phyloP scores from a whole-genome alignment of 2,797 vertebrate genomes.

The Pitangus sulphuratus region DNA sequence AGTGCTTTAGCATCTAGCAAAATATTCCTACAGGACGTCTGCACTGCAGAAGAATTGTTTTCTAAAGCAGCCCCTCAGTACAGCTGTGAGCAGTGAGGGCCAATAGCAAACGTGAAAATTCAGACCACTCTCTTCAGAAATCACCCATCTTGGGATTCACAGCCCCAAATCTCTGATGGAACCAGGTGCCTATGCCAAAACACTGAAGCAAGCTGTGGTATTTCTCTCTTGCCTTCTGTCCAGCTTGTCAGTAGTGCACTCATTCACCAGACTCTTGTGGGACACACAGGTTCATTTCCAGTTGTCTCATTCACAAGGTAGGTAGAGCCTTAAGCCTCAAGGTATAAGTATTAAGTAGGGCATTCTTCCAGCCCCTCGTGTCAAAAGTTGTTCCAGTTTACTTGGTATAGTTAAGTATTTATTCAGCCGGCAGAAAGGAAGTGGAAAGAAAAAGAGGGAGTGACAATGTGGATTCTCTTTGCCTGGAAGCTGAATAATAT shows the following conservation, averaged over 20 bases:
- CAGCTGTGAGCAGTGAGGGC: not conserved
- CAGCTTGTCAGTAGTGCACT: not conserved
- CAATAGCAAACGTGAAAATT: not conserved
- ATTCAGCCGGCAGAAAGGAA: not conserved
- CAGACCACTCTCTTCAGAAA: not conserved
- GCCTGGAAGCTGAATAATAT: not conserved
- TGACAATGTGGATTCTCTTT: not conserved
- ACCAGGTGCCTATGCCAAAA: not conserved
- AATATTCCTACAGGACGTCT: not conserved
- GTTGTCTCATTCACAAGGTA: not conserved
- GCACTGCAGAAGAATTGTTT: not conserved
- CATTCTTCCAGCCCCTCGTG: not conserved
- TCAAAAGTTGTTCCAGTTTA: not conserved
- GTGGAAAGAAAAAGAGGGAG: not conserved
- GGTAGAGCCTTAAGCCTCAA: not conserved
- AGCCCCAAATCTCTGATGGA: not conserved
- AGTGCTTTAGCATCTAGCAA: not conserved
- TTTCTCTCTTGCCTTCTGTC: not conserved
- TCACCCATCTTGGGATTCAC: not conserved
- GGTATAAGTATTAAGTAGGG: not conserved
- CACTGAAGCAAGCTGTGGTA: not conserved
- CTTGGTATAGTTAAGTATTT: not conserved
- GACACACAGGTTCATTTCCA: not conserved
- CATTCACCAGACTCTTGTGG: rapidly evolving
- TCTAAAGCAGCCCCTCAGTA: not conserved